Evolutionary conservation across 2,888 invertebrate species (phyloP).

Genomic region (Drosophila helvetica): DNA sequence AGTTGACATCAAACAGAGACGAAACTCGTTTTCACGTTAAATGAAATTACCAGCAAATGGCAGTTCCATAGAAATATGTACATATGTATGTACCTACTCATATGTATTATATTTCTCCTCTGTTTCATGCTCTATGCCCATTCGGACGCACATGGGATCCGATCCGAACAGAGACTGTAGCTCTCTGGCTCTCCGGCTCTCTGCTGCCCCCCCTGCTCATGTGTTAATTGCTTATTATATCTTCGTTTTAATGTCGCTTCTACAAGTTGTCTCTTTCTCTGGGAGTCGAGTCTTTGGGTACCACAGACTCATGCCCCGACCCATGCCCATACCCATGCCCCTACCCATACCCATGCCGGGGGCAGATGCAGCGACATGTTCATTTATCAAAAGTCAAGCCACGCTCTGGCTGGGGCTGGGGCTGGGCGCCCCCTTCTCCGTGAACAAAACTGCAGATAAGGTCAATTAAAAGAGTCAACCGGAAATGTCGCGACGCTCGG

Average conservation of each 20-base stretch:
- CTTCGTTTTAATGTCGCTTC: slow-evolving; percentile 72
- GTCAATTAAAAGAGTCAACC: slow-evolving; percentile 82
- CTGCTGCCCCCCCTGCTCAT: slow-evolving; percentile 52
- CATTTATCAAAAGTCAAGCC: slow-evolving; percentile 78
- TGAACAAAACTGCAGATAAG: slow-evolving; percentile 72
- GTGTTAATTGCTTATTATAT: slow-evolving; percentile 78
- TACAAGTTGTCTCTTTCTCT: slow-evolving; percentile 43
- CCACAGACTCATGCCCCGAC: background rate
- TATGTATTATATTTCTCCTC: slow-evolving; percentile 31
- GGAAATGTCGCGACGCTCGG: slow-evolving; percentile 80
- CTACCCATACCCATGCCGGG: slow-evolving; percentile 7
- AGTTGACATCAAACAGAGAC: slow-evolving; percentile 58
- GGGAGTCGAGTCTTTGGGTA: slow-evolving; percentile 15
- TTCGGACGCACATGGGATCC: slow-evolving; percentile 44
- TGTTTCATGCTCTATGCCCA: slow-evolving; percentile 29
- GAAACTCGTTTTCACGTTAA: slow-evolving; percentile 74
- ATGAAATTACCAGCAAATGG: slow-evolving; percentile 72
- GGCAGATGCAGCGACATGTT: slow-evolving; percentile 62
- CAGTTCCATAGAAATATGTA: slow-evolving; percentile 64
- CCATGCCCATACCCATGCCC: too few relatives aligned
- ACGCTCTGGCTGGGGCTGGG: slow-evolving; percentile 52
- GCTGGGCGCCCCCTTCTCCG: slow-evolving; percentile 29
- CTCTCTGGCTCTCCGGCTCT: background rate
- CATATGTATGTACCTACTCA: background rate
- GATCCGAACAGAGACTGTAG: background rate